Evolutionary conservation across 2,113 vertebrate species (phyloP).

Genomic region (Hippocampus barbouri): DNA sequence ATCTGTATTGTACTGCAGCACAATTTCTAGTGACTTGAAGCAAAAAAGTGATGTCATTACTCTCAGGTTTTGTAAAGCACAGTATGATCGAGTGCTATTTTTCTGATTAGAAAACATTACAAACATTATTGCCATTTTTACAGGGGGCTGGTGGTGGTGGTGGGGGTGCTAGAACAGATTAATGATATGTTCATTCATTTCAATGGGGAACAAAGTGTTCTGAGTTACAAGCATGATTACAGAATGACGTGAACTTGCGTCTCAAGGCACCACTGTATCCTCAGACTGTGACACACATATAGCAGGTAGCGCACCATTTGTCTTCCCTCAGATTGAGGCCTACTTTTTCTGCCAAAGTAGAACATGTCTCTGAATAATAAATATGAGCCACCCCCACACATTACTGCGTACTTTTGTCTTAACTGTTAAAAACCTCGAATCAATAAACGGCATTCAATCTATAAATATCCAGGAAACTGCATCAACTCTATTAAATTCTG

Average conservation of each 20-base stretch:
- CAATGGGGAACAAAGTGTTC: not conserved
- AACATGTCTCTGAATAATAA: slow-evolving; percentile 49
- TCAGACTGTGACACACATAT: slow-evolving; percentile 16
- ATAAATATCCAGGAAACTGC: slow-evolving; percentile 64
- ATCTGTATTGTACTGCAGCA: too few species aligned
- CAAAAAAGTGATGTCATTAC: not conserved
- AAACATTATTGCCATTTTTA: too few species aligned
- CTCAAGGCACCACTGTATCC: not conserved
- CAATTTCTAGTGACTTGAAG: not conserved
- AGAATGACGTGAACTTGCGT: not conserved
- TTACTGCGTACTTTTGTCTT: slow-evolving; percentile 22
- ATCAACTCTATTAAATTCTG: slow-evolving; percentile 71
- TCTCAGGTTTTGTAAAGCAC: too few species aligned
- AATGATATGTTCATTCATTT: not conserved
- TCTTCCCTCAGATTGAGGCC: slow-evolving; percentile 40
- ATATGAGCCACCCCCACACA: not conserved
- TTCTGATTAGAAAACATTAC: not conserved
- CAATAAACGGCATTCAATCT: slow-evolving; percentile 59
- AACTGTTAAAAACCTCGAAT: slow-evolving; percentile 53
- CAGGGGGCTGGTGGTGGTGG: too few species aligned
- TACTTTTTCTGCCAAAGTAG: slow-evolving; percentile 56
- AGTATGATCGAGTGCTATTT: too few species aligned
- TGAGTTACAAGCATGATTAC: not conserved
- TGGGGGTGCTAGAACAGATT: not conserved
- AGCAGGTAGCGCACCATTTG: slow-evolving; percentile 19